A percentile compares a stretch with the other conserved stretches of the same genome.
phyloP scores from a whole-genome alignment of 2,797 vertebrate species.

The Anabas testudineus region DNA sequence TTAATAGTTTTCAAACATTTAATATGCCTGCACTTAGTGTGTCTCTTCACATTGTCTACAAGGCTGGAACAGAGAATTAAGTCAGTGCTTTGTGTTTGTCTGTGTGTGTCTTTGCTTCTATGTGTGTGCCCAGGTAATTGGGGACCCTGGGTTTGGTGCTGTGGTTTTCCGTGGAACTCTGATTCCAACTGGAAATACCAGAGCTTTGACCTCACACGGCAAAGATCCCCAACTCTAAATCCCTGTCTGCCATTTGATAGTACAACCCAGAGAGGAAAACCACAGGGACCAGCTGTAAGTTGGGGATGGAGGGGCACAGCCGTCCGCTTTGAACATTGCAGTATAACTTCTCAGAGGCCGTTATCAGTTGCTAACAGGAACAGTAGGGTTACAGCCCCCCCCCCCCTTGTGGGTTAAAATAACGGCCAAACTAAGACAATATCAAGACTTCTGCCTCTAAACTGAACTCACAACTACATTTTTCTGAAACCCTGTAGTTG shows the following conservation, averaged over 20 bases:
- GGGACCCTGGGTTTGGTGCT: conserved; percentile 60
- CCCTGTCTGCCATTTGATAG: conserved; percentile 72
- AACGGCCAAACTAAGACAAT: too few relatives aligned
- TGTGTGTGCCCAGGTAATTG: conserved; percentile 54
- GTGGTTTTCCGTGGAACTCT: conserved; percentile 74
- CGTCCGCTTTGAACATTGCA: too few relatives aligned
- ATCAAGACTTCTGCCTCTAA: too few relatives aligned
- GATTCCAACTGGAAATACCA: conserved; percentile 78
- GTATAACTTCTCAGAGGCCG: neutral
- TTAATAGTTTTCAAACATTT: too few relatives aligned
- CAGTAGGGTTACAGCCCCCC: too few relatives aligned
- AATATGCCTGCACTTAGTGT: neutral
- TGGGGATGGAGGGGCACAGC: conserved; percentile 11
- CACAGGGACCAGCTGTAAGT: conserved; percentile 22
- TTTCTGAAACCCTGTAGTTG: too few relatives aligned
- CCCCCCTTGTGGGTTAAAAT: too few relatives aligned
- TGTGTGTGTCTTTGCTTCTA: neutral
- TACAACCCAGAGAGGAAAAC: conserved; percentile 40
- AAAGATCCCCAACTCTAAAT: conserved; percentile 72
- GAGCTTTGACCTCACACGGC: conserved; percentile 78
- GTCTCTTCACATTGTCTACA: conserved; percentile 19
- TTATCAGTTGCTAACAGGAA: too few relatives aligned
- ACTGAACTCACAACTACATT: too few relatives aligned
- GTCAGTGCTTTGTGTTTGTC: conserved; percentile 8
- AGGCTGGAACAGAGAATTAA: conserved; percentile 40